These are phyloP conservation scores for Drosophila orosa DNA, from an alignment of 1,140 invertebrate genomes.

Conservation along the genomic window DNA sequence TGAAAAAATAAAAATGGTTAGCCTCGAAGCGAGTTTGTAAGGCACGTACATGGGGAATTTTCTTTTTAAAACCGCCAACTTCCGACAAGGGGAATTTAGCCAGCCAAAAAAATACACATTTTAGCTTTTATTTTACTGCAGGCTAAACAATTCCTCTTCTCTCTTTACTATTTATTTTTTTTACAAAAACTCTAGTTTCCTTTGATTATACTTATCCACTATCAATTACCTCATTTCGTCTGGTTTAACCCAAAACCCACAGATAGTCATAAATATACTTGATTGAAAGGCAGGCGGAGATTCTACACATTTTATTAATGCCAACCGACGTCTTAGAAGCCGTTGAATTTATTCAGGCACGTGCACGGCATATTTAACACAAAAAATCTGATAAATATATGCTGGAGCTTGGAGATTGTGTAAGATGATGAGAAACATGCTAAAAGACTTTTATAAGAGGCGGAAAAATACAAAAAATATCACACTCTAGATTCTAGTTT, in stretches of 20 bases:
- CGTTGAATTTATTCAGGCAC: constrained; percentile 64
- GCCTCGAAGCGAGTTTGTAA: constrained; percentile 27
- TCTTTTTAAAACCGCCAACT: constrained; percentile 16
- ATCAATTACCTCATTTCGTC: constrained; percentile 5
- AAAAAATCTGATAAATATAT: constrained; percentile 23
- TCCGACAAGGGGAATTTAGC: constrained; percentile 16
- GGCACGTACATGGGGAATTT: constrained; percentile 32
- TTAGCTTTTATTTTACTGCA: constrained; percentile 1
- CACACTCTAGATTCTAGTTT: background rate
- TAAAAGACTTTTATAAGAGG: constrained; percentile 6
- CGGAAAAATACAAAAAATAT: background rate
- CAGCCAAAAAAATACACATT: background rate
- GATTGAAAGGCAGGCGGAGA: constrained; percentile 26
- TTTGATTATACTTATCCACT: background rate
- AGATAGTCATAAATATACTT: constrained; percentile 52
- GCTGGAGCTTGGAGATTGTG: constrained; percentile 14
- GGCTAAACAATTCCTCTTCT: background rate
- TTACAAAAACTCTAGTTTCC: background rate
- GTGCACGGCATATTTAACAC: constrained; percentile 53
- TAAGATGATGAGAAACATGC: constrained; percentile 42
- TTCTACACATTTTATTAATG: constrained; percentile 57
- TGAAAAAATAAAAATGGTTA: constrained; percentile 18
- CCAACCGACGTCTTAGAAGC: constrained; percentile 54
- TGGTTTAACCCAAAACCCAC: constrained; percentile 60
- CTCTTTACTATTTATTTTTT: background rate